These are phyloP conservation scores for Tenebrosternarchus preto DNA, from an alignment of 2,113 vertebrate genomes.

Conservation along the genomic window DNA sequence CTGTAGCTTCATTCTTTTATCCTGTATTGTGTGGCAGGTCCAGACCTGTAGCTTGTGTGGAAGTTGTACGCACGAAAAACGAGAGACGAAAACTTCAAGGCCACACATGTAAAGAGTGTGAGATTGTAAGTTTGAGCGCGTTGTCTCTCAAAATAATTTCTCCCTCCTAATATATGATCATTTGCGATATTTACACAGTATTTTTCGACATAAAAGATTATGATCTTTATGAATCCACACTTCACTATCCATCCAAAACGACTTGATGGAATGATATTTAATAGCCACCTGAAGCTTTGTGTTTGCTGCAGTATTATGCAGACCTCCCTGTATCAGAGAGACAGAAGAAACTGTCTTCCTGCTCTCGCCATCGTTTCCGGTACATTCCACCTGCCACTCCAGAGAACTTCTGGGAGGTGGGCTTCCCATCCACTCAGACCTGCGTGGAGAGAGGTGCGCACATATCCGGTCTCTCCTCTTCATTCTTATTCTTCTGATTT, in stretches of 20 bases:
- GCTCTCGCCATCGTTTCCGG: constrained; percentile 90
- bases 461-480: not conserved
- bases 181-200: not conserved
- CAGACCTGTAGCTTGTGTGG: constrained; percentile 83
- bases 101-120: constrained; percentile 96
- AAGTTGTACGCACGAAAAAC: constrained; percentile 93
- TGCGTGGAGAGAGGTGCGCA: constrained; percentile 88
- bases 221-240: no score
- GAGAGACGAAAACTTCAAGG: constrained; percentile 90
- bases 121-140: constrained; percentile 79
- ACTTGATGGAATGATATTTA: no score
- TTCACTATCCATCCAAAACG: not conserved
- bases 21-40: constrained; percentile 59
- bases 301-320: constrained; percentile 83
- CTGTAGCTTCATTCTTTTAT: not conserved
- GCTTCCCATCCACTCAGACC: constrained; percentile 95
- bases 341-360: constrained; percentile 85
- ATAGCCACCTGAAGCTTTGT: not conserved
- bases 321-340: constrained; percentile 88
- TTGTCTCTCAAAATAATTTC: not conserved
- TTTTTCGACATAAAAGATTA: not conserved
- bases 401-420: constrained; percentile 98
- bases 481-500: no score
- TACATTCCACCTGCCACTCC: constrained; percentile 90
- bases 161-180: not conserved